Evolutionary conservation across 2,888 invertebrate genomes (phyloP), one percentile per base, ranked within the genome.

Genomic region (Lacanobia oleracea): DNA sequence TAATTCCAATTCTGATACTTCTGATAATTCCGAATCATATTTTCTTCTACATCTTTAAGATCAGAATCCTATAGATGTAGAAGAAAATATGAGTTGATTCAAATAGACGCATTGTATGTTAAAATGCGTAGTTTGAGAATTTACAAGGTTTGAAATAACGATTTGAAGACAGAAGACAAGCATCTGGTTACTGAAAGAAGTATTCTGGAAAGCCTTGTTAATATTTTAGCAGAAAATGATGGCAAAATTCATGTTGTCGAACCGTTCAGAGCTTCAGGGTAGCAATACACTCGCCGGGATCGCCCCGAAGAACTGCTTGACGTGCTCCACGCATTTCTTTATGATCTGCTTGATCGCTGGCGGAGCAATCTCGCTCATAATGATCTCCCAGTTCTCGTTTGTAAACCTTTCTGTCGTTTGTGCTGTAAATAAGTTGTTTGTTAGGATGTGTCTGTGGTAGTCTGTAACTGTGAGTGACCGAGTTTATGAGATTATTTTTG

Each of bases 311-410:
- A 96, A 91, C 63, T 89, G 89, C 79, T 92, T 87, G 64, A 94
- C 94, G 69, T 93, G 93, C 2, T 91, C 91, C 23, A 96, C 84
- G 81, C 96, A 96, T 51, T 89, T 92, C 76, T 85, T 83, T 82
- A 95, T 94, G 81, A 96, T 92, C 76, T 93, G 90, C 64, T 94
- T 91, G 79, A 96, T 87, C 53, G 94, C 95, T 0, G 94, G 93
- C 2, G 95, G 94, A 0, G 96, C 96, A 51, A 96, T 94, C 85
- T 96, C 96, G 59, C 89, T 88, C 93, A 96, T 96, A 72, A 96
- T 95, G 6, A 94, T 85, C 72, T 88, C 89, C 96, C 95, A 96
- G 88, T 94, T 96, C 62, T 95, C 93, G 86, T 96, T 96, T n/a
- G 93, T 83, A 87, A 96, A 96, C 79, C 84, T 90, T 82, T 92